phyloP scores from a whole-genome alignment of 2,113 vertebrate species.

The Chaetodon trifascialis region DNA sequence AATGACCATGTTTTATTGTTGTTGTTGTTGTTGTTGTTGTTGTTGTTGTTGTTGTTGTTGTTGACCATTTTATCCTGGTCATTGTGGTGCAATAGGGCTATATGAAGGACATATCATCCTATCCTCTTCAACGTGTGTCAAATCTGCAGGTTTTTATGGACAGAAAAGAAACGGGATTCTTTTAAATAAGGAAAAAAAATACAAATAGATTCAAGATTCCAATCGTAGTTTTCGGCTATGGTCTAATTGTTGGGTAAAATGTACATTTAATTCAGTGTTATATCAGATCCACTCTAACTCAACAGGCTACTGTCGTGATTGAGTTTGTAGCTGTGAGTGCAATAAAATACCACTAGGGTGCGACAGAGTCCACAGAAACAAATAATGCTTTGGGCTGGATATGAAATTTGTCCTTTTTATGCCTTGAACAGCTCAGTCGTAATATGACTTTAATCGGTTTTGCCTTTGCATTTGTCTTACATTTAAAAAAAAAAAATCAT shows the following conservation, averaged over 20 bases:
- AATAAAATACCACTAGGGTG: slow-evolving; percentile 58
- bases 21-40: no score
- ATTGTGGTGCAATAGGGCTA: background rate
- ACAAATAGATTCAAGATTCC: no score
- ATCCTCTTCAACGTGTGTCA: background rate
- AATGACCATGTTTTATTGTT: no score
- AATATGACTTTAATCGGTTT: background rate
- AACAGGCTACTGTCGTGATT: slow-evolving; percentile 1
- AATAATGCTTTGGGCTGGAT: background rate
- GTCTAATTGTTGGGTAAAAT: background rate
- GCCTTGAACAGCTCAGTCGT: background rate
- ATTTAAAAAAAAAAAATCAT: background rate
- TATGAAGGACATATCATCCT: background rate
- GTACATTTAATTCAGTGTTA: background rate
- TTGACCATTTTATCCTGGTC: background rate
- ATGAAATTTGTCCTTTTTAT: background rate
- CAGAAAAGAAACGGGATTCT: background rate
- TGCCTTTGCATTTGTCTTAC: background rate
- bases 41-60: no score
- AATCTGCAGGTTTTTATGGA: background rate
- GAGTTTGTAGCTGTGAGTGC: slow-evolving; percentile 3
- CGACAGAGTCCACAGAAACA: slow-evolving; percentile 59
- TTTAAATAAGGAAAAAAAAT: background rate
- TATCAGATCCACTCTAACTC: background rate
- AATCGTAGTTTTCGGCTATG: background rate